A percentile compares a stretch with the other conserved stretches of the same genome.
These are phyloP conservation scores for Canis aureus DNA, from an alignment of 2,113 vertebrate genomes.

Conservation along the genomic window DNA sequence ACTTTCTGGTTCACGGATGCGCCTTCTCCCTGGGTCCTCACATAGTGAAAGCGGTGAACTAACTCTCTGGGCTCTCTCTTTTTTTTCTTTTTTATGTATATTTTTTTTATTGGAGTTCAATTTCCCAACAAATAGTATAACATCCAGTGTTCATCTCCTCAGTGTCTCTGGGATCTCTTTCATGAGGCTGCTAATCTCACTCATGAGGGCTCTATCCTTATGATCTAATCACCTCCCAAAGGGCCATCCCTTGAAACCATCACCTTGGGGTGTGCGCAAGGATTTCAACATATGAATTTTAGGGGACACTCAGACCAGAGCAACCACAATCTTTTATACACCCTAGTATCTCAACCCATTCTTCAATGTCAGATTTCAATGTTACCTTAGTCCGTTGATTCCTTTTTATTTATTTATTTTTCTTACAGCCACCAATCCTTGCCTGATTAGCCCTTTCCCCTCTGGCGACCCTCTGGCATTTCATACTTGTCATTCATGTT, in stretches of 20 bases:
- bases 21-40: neutral
- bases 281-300: neutral
- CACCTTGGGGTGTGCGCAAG: neutral
- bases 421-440: neutral
- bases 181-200: neutral
- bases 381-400: neutral
- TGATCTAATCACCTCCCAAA: neutral
- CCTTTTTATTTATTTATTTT: neutral
- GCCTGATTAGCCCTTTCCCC: neutral
- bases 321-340: neutral
- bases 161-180: neutral
- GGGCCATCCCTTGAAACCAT: neutral
- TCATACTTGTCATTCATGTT: neutral
- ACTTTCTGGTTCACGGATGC: neutral
- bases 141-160: no score
- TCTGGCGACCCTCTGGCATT: neutral
- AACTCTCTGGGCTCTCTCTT: neutral
- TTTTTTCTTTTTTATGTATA: no score
- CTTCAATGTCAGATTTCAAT: neutral
- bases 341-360: neutral
- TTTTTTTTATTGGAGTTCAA: no score
- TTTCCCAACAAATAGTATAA: no score
- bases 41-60: neutral
- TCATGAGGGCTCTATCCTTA: neutral
- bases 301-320: neutral